Conservation (phyloP, 2,888 invertebrate species). For the Operophtera brumata region DNA sequence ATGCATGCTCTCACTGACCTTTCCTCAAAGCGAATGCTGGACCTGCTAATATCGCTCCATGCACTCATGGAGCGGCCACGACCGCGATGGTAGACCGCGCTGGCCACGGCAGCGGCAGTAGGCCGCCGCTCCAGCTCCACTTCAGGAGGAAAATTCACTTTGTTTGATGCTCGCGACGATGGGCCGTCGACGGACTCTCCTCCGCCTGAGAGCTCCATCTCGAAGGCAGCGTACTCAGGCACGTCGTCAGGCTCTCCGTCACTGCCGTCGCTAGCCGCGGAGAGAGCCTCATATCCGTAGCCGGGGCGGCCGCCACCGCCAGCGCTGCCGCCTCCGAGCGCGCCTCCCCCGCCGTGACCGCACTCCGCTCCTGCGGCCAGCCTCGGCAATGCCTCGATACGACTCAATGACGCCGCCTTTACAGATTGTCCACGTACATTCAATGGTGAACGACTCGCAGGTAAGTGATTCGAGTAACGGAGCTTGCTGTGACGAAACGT, state of each 20-base stretch:
- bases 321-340: constrained; percentile 51
- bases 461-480: constrained; percentile 71
- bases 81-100: constrained; percentile 75
- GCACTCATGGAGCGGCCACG: constrained; percentile 90
- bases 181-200: constrained; percentile 69
- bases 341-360: constrained; percentile 55
- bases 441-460: constrained; percentile 62
- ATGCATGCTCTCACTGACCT: constrained; percentile 72
- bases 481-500: constrained; percentile 78
- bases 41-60: constrained; percentile 92
- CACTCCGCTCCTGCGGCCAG: constrained; percentile 63
- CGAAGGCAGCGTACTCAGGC: constrained; percentile 69
- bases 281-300: constrained; percentile 76
- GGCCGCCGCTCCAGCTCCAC: constrained; percentile 75
- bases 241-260: constrained; percentile 69
- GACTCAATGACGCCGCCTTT: constrained; percentile 73
- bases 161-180: constrained; percentile 76
- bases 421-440: constrained; percentile 62
- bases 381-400: constrained; percentile 69
- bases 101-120: constrained; percentile 64
- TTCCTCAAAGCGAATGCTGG: constrained; percentile 90
- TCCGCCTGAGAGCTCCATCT: constrained; percentile 72
- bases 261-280: constrained; percentile 74
- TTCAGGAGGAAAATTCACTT: constrained; percentile 84
- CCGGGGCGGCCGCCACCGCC: constrained; percentile 73